Conservation (phyloP, 2,113 vertebrate species). For the Mobula hypostoma region DNA sequence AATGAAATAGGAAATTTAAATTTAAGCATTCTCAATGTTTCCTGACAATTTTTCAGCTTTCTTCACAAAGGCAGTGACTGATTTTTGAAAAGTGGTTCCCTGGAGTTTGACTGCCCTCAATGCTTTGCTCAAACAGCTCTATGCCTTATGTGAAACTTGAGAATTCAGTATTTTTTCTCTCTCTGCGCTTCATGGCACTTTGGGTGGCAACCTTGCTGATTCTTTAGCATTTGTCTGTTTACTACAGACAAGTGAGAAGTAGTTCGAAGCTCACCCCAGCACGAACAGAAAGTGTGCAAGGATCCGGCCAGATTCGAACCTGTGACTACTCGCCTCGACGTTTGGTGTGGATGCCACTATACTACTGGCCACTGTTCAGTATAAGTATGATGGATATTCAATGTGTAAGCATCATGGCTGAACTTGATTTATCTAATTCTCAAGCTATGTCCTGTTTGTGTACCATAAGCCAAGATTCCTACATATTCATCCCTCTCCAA, state of each 20-base stretch:
- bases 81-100: too few species aligned
- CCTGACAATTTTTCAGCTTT: not conserved
- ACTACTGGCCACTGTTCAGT: too few species aligned
- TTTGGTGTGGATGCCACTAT: too few species aligned
- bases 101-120: not conserved
- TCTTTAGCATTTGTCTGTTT: too few species aligned
- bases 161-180: too few species aligned
- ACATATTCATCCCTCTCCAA: not conserved
- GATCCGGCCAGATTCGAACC: too few species aligned
- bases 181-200: too few species aligned
- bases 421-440: not conserved
- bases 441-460: not conserved
- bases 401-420: not conserved
- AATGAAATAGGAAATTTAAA: not conserved
- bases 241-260: too few species aligned
- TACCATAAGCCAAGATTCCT: not conserved
- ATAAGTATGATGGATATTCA: not conserved
- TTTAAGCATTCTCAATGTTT: not conserved
- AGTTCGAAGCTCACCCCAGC: too few species aligned
- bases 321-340: too few species aligned
- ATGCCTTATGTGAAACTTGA: not conserved
- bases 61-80: not conserved
- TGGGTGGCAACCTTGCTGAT: too few species aligned
- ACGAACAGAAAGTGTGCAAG: too few species aligned
- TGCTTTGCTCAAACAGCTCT: not conserved